Conservation (phyloP, 2,888 invertebrate genomes). For the Hirtodrosophila trivittata region DNA sequence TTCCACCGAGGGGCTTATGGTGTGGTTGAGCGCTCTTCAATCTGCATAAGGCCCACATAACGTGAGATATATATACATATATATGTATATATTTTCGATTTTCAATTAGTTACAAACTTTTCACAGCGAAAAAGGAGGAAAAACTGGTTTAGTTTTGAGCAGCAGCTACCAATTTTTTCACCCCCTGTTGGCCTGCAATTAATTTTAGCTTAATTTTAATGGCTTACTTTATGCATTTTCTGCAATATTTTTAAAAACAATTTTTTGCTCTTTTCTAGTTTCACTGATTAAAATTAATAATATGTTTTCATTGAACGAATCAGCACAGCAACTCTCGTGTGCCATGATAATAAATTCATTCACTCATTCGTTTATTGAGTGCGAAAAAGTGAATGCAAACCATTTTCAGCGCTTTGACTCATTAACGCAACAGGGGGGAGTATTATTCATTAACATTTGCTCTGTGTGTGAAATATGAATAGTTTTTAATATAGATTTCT, state of each 20-base stretch:
- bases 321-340: constrained; percentile 47
- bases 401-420: constrained; percentile 75
- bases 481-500: constrained; percentile 49
- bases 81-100: constrained; percentile 50
- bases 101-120: constrained; percentile 64
- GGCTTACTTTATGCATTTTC: constrained; percentile 24
- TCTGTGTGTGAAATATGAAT: constrained; percentile 56
- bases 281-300: constrained; percentile 32
- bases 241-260: no score
- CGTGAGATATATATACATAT: constrained; percentile 5
- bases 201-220: constrained; percentile 70
- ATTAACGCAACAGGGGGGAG: constrained; percentile 69
- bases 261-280: not conserved
- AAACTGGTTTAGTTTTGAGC: constrained; percentile 42
- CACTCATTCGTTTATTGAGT: constrained; percentile 24
- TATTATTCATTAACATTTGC: constrained; percentile 68
- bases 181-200: constrained; percentile 49
- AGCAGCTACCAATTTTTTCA: not conserved
- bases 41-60: no score
- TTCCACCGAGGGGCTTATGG: no score
- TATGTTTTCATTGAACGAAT: constrained; percentile 36
- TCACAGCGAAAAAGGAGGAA: constrained; percentile 34
- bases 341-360: constrained; percentile 63
- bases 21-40: no score
- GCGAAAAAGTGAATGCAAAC: constrained; percentile 76